A percentile compares a stretch with the other conserved stretches of the same genome.
These are phyloP conservation scores for Copsychus sechellarum DNA, from an alignment of 2,113 vertebrate species.

Conservation along the genomic window DNA sequence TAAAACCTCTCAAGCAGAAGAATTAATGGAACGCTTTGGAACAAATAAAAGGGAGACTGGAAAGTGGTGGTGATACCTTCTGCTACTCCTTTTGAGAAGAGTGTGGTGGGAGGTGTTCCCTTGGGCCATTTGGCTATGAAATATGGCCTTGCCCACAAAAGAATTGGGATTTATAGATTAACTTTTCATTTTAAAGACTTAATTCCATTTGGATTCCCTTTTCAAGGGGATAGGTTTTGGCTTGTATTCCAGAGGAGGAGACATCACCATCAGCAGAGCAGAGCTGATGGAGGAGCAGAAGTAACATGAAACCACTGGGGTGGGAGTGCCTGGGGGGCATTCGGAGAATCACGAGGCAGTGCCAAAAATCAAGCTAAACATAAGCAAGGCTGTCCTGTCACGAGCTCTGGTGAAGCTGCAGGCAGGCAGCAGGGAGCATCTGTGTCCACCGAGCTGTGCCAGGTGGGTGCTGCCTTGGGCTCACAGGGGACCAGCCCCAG, in stretches of 20 bases:
- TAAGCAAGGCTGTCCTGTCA: background rate
- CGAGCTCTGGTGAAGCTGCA: background rate
- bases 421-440: background rate
- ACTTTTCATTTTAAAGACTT: background rate
- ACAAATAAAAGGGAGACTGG: background rate
- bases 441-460: background rate
- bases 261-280: background rate
- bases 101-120: background rate
- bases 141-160: background rate
- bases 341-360: background rate
- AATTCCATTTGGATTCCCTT: background rate
- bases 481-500: background rate
- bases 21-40: background rate
- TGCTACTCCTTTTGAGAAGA: background rate
- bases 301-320: background rate
- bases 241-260: background rate
- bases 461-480: fast-evolving
- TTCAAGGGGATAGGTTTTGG: background rate
- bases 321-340: background rate
- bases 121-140: background rate
- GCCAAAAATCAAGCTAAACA: background rate
- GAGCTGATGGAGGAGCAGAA: background rate
- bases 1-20: background rate
- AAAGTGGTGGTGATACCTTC: background rate
- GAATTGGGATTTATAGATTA: background rate